A percentile compares a stretch with the other conserved stretches of the same genome.
Evolutionary conservation across 2,888 invertebrate species (phyloP).

Genomic region (Formica aserva): DNA sequence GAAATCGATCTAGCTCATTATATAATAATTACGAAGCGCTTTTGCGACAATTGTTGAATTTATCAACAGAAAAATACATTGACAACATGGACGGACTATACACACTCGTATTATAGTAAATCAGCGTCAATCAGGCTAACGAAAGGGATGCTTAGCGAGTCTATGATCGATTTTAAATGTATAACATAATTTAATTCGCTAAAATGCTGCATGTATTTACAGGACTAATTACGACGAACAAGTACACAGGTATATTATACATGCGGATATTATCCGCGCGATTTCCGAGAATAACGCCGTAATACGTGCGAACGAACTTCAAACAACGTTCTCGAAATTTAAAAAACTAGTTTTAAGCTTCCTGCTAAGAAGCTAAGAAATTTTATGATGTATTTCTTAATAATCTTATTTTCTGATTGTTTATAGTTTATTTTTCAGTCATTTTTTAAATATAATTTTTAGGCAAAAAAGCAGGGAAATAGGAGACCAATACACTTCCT

Average conservation of each 20-base stretch:
- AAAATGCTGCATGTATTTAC: slow-evolving; percentile 69
- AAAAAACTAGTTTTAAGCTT: slow-evolving; percentile 23
- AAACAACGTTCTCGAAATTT: slow-evolving; percentile 33
- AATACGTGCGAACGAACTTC: slow-evolving; percentile 31
- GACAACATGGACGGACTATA: slow-evolving; percentile 79
- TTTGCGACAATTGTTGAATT: slow-evolving; percentile 3
- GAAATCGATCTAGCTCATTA: slow-evolving; percentile 1
- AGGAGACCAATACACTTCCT: slow-evolving; percentile 5
- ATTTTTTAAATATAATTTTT: background rate
- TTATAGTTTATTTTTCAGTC: slow-evolving; percentile 6
- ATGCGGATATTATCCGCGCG: slow-evolving; percentile 46
- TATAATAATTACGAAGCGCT: background rate
- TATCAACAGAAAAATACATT: slow-evolving; percentile 47
- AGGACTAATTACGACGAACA: slow-evolving; percentile 39
- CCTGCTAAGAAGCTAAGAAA: background rate
- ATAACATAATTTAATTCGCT: slow-evolving; percentile 51
- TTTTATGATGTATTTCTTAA: background rate
- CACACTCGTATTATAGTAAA: slow-evolving; percentile 69
- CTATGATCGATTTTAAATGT: slow-evolving; percentile 23
- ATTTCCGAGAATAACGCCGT: slow-evolving; percentile 29
- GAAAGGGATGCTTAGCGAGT: slow-evolving; percentile 47
- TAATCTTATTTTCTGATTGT: background rate
- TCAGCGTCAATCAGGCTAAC: slow-evolving; percentile 44
- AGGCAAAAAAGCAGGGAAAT: background rate
- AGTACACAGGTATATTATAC: slow-evolving; percentile 55